Percentiles rank a stretch among this genome's conserved stretches.
phyloP scores from a whole-genome alignment of 2,797 vertebrate genomes.

The Natrix natrix region DNA sequence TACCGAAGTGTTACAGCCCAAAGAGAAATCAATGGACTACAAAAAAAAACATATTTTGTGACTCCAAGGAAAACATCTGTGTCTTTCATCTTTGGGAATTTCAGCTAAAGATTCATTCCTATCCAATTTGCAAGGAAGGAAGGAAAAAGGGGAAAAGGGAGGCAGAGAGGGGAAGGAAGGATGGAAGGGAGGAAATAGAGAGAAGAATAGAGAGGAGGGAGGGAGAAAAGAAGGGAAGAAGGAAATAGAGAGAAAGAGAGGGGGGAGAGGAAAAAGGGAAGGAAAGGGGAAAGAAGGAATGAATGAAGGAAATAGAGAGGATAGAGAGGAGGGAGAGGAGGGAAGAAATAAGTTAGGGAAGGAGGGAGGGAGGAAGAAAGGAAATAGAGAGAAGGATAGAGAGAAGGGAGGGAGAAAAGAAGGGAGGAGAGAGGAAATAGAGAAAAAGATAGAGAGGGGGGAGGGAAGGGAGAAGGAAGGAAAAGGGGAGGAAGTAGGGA shows the following conservation, averaged over 20 bases:
- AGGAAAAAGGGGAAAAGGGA: not conserved
- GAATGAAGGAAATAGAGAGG: too few species aligned
- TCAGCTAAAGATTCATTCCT: conserved; percentile 49
- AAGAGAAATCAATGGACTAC: conserved; percentile 15
- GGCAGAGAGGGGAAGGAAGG: too few species aligned
- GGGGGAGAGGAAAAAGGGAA: not conserved
- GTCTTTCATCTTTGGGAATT: conserved; percentile 59
- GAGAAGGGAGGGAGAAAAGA: not conserved
- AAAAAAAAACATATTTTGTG: conserved; percentile 45
- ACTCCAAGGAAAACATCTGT: conserved; percentile 61
- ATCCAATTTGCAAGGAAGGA: not conserved
- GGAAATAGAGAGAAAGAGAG: too few species aligned
- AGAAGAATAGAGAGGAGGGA: too few species aligned
- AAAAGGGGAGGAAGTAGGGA: not conserved
- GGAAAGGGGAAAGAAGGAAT: too few species aligned
- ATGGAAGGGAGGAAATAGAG: too few species aligned
- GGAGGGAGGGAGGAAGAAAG: too few species aligned
- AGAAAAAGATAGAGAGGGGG: rapidly evolving
- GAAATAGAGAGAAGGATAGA: too few species aligned
- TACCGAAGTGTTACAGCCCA: conserved; percentile 15
- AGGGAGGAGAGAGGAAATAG: not conserved
- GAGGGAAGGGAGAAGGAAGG: not conserved
- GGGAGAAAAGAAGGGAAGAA: too few species aligned
- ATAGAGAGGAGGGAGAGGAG: not conserved
- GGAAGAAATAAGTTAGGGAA: not conserved